These are phyloP conservation scores for Phylloscopus trochilus DNA, from an alignment of 2,113 vertebrate species.

Conservation along the genomic window DNA sequence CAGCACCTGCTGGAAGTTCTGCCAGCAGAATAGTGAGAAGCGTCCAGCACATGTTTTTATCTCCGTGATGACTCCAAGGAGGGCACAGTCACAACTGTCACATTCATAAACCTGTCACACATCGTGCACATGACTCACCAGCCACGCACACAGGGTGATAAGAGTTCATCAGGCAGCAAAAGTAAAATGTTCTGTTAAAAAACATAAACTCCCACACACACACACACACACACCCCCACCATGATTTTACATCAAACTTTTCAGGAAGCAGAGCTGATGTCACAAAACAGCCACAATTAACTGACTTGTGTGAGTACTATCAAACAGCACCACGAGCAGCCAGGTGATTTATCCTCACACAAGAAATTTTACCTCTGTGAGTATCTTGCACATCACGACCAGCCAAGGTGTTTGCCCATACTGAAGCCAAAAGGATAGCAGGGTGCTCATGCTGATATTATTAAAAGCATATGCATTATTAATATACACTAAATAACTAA, in stretches of 20 bases:
- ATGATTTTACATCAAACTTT: neutral
- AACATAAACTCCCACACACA: too few species aligned
- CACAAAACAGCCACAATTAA: neutral
- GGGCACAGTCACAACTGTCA: neutral
- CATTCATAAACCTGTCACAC: neutral
- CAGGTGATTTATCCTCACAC: neutral
- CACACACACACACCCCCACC: too few species aligned
- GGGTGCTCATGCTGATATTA: neutral
- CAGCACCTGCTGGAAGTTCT: neutral
- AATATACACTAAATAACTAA: neutral
- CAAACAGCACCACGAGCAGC: neutral
- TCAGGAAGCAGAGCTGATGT: neutral
- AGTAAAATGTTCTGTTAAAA: neutral
- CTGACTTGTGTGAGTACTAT: neutral
- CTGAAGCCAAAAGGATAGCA: neutral
- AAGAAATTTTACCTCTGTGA: neutral
- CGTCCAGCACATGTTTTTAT: neutral
- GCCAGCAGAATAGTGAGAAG: neutral
- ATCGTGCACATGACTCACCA: accelerated
- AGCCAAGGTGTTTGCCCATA: neutral
- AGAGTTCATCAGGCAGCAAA: neutral
- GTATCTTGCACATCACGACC: neutral
- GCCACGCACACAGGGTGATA: neutral
- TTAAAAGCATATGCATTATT: neutral
- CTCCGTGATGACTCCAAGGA: neutral